phyloP scores from a whole-genome alignment of 2,797 vertebrate species.

The Anguilla anguilla region DNA sequence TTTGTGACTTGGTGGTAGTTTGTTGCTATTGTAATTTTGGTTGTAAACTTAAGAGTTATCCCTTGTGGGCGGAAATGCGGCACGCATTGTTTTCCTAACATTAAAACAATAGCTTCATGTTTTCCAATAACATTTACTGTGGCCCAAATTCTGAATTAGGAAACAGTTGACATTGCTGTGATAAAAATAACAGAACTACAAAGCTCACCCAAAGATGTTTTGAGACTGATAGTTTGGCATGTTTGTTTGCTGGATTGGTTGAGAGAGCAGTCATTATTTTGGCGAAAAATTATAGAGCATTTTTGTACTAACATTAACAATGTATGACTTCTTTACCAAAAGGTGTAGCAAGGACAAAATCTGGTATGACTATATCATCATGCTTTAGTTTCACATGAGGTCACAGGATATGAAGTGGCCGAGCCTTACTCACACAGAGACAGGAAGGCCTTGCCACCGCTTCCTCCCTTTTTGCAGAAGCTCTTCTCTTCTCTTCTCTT shows the following conservation, averaged over 20 bases:
- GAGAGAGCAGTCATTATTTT: background rate
- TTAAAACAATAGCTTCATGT: too few relatives aligned
- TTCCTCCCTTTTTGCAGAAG: background rate
- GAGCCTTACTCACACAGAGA: background rate
- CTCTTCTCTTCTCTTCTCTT: background rate
- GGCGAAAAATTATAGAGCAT: too few relatives aligned
- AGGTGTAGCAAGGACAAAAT: too few relatives aligned
- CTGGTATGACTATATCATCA: background rate
- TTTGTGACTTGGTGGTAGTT: too few relatives aligned
- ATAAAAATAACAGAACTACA: background rate
- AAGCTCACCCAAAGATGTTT: background rate
- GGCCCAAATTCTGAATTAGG: too few relatives aligned
- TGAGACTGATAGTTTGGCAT: background rate
- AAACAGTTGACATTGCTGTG: too few relatives aligned
- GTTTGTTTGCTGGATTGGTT: background rate
- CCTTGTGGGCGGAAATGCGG: too few relatives aligned
- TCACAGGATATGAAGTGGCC: background rate
- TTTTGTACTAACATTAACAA: background rate
- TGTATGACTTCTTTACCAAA: background rate
- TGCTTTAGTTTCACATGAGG: background rate
- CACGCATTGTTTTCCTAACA: too few relatives aligned
- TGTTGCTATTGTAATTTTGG: too few relatives aligned
- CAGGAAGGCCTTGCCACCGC: constrained; percentile 15
- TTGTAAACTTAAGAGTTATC: too few relatives aligned
- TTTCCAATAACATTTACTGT: too few relatives aligned